A percentile compares a stretch with the other conserved stretches of the same genome.
Evolutionary conservation across 2,113 vertebrate genomes (phyloP).

Genomic region (Plecotus auritus): DNA sequence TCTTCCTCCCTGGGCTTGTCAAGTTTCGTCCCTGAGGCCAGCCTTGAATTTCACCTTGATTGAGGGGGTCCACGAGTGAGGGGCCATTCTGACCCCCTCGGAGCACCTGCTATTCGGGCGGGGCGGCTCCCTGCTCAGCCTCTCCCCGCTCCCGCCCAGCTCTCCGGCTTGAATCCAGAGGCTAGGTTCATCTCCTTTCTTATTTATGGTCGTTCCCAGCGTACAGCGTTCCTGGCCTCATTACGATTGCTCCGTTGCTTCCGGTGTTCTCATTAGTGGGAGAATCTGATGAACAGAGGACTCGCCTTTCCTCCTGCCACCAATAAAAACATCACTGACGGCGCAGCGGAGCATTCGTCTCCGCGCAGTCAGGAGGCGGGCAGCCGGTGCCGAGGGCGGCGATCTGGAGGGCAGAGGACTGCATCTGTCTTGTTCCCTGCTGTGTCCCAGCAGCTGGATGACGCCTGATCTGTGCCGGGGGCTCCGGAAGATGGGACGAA

Average conservation of each 20-base stretch:
- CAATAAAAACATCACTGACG: constrained; percentile 34
- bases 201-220: neutral
- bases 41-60: neutral
- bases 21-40: neutral
- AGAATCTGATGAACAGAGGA: constrained; percentile 38
- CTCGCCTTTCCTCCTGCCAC: constrained; percentile 35
- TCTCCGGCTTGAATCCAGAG: neutral
- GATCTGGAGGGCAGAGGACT: neutral
- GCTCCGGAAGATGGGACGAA: neutral
- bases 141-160: accelerated
- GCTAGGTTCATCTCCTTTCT: neutral
- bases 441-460: neutral
- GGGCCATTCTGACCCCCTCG: accelerated
- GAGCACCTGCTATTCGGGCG: neutral
- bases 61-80: accelerated
- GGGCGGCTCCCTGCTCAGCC: neutral
- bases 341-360: neutral
- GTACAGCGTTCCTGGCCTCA: constrained; percentile 1
- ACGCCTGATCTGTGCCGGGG: accelerated
- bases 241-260: neutral
- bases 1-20: neutral
- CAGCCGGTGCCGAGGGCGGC: neutral
- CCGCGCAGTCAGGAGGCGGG: neutral
- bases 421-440: neutral
- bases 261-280: constrained; percentile 13